phyloP scores from a whole-genome alignment of 2,113 vertebrate genomes.

The Tachysurus fulvidraco region DNA sequence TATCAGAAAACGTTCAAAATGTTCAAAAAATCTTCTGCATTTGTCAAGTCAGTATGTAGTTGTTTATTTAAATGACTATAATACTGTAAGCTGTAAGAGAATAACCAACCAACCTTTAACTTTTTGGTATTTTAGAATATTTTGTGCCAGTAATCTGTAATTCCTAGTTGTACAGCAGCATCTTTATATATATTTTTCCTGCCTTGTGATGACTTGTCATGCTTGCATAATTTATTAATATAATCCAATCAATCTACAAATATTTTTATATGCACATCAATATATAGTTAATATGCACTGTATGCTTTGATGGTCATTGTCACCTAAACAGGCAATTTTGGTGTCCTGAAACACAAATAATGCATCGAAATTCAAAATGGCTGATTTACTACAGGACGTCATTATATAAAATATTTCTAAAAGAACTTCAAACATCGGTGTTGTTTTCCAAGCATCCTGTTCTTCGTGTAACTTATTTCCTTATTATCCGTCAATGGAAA shows the following conservation, averaged over 20 bases:
- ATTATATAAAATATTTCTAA: background rate
- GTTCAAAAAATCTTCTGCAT: background rate
- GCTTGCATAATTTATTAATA: background rate
- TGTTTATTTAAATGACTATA: background rate
- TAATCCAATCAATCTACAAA: too few species aligned
- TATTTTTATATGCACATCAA: background rate
- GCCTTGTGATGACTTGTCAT: background rate
- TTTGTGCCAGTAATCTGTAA: background rate
- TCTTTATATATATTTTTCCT: background rate
- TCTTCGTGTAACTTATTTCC: background rate
- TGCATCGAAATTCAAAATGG: background rate
- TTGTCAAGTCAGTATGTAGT: too few species aligned
- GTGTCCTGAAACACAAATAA: background rate
- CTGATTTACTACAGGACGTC: background rate
- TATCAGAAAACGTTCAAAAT: background rate
- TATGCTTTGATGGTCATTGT: background rate
- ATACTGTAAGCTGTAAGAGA: background rate
- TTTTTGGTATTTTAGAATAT: background rate
- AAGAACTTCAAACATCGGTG: background rate
- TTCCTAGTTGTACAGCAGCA: background rate
- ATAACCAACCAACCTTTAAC: background rate
- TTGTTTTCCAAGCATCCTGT: background rate
- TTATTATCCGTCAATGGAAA: background rate
- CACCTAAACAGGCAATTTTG: background rate
- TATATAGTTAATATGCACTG: background rate